Evolutionary conservation across 2,113 vertebrate genomes (phyloP).

Genomic region (Percina caprodes): DNA sequence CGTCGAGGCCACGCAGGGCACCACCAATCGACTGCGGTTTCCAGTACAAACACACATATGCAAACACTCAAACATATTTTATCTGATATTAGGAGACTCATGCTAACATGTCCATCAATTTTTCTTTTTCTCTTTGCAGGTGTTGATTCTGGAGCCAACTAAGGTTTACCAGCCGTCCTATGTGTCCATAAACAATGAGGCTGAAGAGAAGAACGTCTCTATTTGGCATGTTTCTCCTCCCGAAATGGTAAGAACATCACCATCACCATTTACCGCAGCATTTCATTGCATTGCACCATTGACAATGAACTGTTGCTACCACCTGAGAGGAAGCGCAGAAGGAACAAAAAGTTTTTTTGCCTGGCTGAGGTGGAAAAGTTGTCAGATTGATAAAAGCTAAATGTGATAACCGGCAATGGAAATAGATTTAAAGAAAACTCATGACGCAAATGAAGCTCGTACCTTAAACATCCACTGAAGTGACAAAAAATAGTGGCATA

Average conservation of each 20-base stretch:
- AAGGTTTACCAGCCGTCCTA: constrained; percentile 95
- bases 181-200: constrained; percentile 93
- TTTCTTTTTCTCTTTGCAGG: constrained; percentile 76
- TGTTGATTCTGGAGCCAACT: constrained; percentile 93
- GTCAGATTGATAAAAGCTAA: too few species aligned
- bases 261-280: background rate
- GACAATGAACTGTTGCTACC: background rate
- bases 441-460: too few species aligned
- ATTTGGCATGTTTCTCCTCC: constrained; percentile 93
- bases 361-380: too few species aligned
- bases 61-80: background rate
- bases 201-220: constrained; percentile 92
- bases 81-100: background rate
- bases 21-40: constrained; percentile 91
- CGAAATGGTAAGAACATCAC: constrained; percentile 85
- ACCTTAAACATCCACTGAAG: too few species aligned
- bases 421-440: too few species aligned
- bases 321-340: too few species aligned
- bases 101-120: background rate
- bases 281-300: background rate
- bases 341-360: too few species aligned
- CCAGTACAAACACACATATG: constrained; percentile 84
- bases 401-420: too few species aligned
- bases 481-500: too few species aligned
- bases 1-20: constrained; percentile 91